Conservation (phyloP, 2,797 vertebrate genomes). For the Poecilia picta region DNA sequence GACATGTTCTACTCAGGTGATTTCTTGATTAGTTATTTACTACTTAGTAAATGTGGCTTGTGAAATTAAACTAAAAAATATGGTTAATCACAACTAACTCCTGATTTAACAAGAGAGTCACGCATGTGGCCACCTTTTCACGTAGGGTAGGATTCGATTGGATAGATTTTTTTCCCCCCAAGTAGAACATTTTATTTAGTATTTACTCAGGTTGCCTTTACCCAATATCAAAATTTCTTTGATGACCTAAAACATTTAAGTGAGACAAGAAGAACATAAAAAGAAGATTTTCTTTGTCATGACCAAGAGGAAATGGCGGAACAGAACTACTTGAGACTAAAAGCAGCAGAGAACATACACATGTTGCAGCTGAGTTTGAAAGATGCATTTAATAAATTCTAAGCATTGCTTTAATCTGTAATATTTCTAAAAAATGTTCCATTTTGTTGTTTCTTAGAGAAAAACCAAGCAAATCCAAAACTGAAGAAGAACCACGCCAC, state of each 20-base stretch:
- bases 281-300: slow-evolving; percentile 22
- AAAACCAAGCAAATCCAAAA: slow-evolving; percentile 39
- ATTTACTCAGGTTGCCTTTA: neutral
- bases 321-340: slow-evolving; percentile 6
- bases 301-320: slow-evolving; percentile 18
- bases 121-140: neutral
- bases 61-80: neutral
- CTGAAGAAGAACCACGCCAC: slow-evolving; percentile 54
- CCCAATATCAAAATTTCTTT: neutral
- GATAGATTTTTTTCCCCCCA: neutral
- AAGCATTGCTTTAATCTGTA: slow-evolving; percentile 3
- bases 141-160: neutral
- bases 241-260: neutral
- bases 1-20: neutral
- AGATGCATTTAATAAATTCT: neutral
- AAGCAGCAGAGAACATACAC: slow-evolving; percentile 21
- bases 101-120: neutral
- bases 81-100: neutral
- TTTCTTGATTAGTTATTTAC: neutral
- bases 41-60: neutral
- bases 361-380: slow-evolving; percentile 23
- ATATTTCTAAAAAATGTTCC: neutral
- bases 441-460: slow-evolving; percentile 63
- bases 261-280: neutral
- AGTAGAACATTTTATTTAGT: neutral